phyloP scores from a whole-genome alignment of 2,888 invertebrate species.

The Gerris lacustris region DNA sequence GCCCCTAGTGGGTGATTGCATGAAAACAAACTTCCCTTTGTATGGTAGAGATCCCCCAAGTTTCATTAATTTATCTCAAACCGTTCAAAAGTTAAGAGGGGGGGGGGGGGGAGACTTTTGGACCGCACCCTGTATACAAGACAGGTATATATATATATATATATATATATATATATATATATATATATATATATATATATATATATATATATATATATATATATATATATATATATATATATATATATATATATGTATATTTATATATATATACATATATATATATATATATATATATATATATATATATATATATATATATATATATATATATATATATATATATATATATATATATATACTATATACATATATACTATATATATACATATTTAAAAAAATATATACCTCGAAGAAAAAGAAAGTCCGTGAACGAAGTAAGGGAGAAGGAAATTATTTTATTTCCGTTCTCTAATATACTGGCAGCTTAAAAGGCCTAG shows the following conservation, averaged over 20 bases:
- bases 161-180: conserved; percentile 1
- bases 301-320: background rate
- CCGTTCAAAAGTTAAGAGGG: too few relatives aligned
- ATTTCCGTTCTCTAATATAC: too few relatives aligned
- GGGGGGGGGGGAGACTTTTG: too few relatives aligned
- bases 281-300: conserved; percentile 1
- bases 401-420: background rate
- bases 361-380: background rate
- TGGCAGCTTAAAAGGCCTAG: too few relatives aligned
- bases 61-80: too few relatives aligned
- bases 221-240: conserved; percentile 1
- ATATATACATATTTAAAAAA: background rate
- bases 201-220: conserved; percentile 1
- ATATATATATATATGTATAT: background rate
- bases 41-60: too few relatives aligned
- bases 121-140: too few relatives aligned
- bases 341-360: conserved; percentile 1
- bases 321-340: conserved; percentile 1
- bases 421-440: too few relatives aligned
- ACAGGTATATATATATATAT: background rate
- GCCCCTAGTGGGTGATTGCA: too few relatives aligned
- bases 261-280: background rate
- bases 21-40: too few relatives aligned
- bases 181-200: conserved; percentile 1
- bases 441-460: too few relatives aligned